phyloP scores from a whole-genome alignment of 2,797 vertebrate genomes.

The Helicolenus hilgendorfi region DNA sequence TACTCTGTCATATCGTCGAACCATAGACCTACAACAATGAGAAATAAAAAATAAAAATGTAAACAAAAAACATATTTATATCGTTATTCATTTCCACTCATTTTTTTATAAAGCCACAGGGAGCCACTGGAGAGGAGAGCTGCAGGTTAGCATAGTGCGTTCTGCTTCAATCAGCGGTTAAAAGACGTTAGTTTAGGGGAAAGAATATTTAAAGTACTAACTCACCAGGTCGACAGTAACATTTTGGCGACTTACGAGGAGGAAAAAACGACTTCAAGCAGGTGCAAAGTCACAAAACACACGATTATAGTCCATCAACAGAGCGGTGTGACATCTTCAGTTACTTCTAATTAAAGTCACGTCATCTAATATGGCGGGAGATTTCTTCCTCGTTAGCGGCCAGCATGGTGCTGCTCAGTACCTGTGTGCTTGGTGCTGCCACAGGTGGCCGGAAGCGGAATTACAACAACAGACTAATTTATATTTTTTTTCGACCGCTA shows the following conservation, averaged over 20 bases:
- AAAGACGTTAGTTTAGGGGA: rapidly evolving
- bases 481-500: too few species aligned
- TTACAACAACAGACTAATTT: too few species aligned
- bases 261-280: background rate
- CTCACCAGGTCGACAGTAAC: background rate
- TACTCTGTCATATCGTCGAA: too few species aligned
- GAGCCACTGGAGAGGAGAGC: too few species aligned
- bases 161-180: background rate
- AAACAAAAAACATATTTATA: too few species aligned
- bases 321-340: background rate
- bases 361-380: background rate
- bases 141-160: background rate
- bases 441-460: too few species aligned
- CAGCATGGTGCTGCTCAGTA: background rate
- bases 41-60: too few species aligned
- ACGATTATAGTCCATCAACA: background rate
- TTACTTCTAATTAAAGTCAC: too few species aligned
- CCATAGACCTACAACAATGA: too few species aligned
- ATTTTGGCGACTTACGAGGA: background rate
- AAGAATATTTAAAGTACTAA: background rate
- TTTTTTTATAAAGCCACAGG: too few species aligned
- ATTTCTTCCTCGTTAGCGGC: background rate
- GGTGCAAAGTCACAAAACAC: background rate
- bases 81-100: too few species aligned
- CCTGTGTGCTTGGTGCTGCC: background rate